Base-by-base conservation (phyloP, 2,113 vertebrate genomes). In the Epinephelus fuscoguttatus region DNA sequence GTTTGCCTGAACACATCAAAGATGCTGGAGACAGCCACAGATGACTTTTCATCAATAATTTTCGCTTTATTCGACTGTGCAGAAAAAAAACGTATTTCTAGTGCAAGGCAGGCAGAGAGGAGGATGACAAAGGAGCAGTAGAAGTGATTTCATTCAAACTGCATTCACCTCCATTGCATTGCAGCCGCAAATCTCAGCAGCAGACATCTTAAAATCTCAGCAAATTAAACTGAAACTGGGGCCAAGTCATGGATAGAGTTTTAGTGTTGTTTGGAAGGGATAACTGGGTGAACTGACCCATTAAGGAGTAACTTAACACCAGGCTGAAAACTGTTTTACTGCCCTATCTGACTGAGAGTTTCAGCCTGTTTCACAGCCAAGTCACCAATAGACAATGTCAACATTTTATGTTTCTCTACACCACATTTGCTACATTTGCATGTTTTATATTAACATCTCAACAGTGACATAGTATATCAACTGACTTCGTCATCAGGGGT, bases 21-120 rank as follows among this genome's bases (percentile, higher is more conserved):
- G 19, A 69, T 21, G 52, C 64, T 27, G 42, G 10, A 49, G 69
- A 75, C 70, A 66, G 68, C 67, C 67, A 21, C 75, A 42, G 60
- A 86, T 82, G 69, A 70, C 72, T 87, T 60, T 62, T 91, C 80
- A 85, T 90, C 75, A 80, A 82, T 89, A 70, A 74, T 82, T 82
- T 84, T 45, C 52, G 25, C 75, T 82, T 77, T 68, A 61, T 81
- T 60, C 47, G 49, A 73, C 80, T 85, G 67, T 81, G 82, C 80
- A 83, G 63, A 70, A 84, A 70, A 84, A 55, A 12, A 81, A 63
- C 6, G 1, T 70, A 81, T 85, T 85, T 80, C 69, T 68, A 55
- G 75, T 50, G 14, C 19, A 37, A 69, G 77, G 68, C 47, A 61
- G 77, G 59, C 74, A 71, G 69, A 63, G 68, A 50, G 57, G 82